Percentiles rank a stretch among this genome's conserved stretches.
phyloP scores from a whole-genome alignment of 2,797 vertebrate species.

The Malurus leucopterus region DNA sequence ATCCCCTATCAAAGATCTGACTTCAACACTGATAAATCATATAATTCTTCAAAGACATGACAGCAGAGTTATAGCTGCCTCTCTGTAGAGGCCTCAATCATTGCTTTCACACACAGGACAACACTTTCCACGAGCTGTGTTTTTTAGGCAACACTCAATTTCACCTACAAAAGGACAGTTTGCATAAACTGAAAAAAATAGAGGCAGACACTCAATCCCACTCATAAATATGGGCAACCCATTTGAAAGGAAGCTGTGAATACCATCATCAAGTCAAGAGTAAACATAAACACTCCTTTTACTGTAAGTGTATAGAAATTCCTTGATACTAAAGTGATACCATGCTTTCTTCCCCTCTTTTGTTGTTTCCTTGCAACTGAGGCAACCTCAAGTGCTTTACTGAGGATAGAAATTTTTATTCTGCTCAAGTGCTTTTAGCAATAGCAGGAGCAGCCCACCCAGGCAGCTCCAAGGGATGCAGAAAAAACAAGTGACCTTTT shows the following conservation, averaged over 20 bases:
- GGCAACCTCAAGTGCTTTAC: neutral
- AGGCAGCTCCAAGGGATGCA: neutral
- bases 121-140: neutral
- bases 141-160: neutral
- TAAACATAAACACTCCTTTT: neutral
- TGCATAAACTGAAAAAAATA: neutral
- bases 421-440: neutral
- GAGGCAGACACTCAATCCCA: neutral
- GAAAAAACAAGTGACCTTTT: neutral
- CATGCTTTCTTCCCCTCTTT: neutral
- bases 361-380: neutral
- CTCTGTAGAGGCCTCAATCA: neutral
- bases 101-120: neutral
- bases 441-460: neutral
- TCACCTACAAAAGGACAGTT: neutral
- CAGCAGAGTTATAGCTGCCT: neutral
- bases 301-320: neutral
- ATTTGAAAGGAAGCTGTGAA: neutral
- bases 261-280: neutral
- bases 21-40: neutral
- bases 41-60: neutral
- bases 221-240: neutral
- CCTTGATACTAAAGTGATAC: neutral
- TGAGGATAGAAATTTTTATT: neutral
- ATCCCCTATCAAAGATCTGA: neutral